Conservation (phyloP, 2,113 vertebrate genomes). For the Charina bottae region DNA sequence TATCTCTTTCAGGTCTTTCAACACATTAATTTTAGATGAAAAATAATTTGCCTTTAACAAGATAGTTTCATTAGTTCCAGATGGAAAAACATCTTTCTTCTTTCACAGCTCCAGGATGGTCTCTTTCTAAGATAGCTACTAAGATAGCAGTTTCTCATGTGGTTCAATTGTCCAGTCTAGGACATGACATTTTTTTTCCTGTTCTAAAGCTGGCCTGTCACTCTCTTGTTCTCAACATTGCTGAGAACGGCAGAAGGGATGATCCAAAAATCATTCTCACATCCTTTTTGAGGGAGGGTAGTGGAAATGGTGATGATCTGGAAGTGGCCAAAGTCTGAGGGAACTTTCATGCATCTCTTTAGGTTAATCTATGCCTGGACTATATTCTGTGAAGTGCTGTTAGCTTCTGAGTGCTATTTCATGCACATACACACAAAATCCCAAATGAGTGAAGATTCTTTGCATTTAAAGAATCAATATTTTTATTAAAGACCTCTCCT, state of each 20-base stretch:
- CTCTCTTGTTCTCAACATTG: neutral
- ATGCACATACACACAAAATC: constrained; percentile 15
- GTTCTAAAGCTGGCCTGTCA: neutral
- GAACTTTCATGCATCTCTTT: neutral
- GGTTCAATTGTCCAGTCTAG: neutral
- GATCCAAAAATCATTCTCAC: neutral
- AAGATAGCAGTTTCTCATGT: neutral
- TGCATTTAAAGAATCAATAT: neutral
- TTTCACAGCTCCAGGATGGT: neutral
- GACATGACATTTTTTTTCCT: neutral
- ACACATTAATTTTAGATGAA: neutral
- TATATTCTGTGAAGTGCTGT: neutral
- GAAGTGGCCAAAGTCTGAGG: neutral
- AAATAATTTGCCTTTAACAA: neutral
- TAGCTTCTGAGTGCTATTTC: neutral
- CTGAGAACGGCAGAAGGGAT: neutral
- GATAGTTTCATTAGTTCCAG: neutral
- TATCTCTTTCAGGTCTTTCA: neutral
- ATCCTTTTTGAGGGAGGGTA: neutral
- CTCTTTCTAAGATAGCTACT: neutral
- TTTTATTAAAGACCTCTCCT: constrained; percentile 3
- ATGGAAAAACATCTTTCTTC: too few species aligned
- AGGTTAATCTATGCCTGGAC: neutral
- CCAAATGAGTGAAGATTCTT: constrained; percentile 19
- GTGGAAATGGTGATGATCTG: neutral